Evolutionary conservation across 2,113 vertebrate species (phyloP).

Genomic region (Halichoeres trimaculatus): DNA sequence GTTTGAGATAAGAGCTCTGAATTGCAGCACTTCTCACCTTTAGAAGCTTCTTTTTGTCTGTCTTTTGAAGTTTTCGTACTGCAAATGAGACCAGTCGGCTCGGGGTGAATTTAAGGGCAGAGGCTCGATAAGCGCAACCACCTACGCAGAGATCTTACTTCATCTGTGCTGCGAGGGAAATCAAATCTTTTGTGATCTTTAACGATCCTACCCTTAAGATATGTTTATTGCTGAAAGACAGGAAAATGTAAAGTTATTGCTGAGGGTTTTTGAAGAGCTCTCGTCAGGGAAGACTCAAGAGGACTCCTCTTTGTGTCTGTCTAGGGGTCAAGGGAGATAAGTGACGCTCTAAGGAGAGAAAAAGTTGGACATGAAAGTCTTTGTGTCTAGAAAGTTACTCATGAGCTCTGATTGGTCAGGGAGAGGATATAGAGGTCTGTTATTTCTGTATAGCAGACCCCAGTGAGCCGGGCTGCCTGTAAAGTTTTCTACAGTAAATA

Average conservation of each 20-base stretch:
- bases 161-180: conserved; percentile 19
- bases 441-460: too few relatives aligned
- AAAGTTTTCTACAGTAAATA: too few relatives aligned
- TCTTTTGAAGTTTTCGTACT: conserved; percentile 16
- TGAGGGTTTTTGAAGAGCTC: conserved; percentile 24
- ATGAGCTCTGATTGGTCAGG: not conserved
- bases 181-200: conserved; percentile 25
- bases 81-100: conserved; percentile 20
- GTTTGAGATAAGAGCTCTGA: not conserved
- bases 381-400: too few relatives aligned
- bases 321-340: conserved; percentile 1
- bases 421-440: too few relatives aligned
- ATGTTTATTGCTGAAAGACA: conserved; percentile 6
- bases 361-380: too few relatives aligned
- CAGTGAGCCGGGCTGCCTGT: too few relatives aligned
- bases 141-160: conserved; percentile 13
- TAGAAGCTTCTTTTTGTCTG: not conserved
- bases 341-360: conserved; percentile 18
- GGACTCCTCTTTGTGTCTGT: not conserved
- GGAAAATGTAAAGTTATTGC: conserved; percentile 23
- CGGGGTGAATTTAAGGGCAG: conserved; percentile 22
- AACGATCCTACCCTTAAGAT: conserved; percentile 38
- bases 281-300: conserved; percentile 11
- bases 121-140: conserved; percentile 23
- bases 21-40: not conserved